These are phyloP conservation scores for Nesidiocoris tenuis DNA, from an alignment of 2,888 invertebrate species.

Conservation along the genomic window DNA sequence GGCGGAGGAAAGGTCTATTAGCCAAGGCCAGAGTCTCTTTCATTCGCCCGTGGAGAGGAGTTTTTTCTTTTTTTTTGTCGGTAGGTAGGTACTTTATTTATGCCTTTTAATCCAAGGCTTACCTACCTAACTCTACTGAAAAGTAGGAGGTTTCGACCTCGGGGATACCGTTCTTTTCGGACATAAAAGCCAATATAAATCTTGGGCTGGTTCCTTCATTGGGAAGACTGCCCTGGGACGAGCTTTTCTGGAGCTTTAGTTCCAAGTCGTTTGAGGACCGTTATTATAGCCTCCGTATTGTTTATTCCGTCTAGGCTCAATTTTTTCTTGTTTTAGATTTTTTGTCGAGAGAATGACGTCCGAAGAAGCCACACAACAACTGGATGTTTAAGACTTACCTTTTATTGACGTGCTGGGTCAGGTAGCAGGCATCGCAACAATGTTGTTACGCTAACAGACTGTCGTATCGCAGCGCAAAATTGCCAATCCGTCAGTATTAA, in stretches of 20 bases:
- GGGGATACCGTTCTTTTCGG: constrained; percentile 22
- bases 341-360: too few species aligned
- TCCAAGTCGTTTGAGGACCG: constrained; percentile 11
- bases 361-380: too few species aligned
- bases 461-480: too few species aligned
- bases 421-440: too few species aligned
- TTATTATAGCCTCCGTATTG: constrained; percentile 20
- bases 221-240: constrained; percentile 23
- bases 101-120: constrained; percentile 39
- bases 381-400: too few species aligned
- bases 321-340: too few species aligned
- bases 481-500: too few species aligned
- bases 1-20: constrained; percentile 32
- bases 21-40: constrained; percentile 23
- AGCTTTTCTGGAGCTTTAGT: constrained; percentile 1
- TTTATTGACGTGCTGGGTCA: too few species aligned
- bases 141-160: constrained; percentile 8
- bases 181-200: constrained; percentile 49
- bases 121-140: constrained; percentile 1
- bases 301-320: too few species aligned
- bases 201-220: constrained; percentile 44
- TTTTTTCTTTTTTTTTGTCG: constrained; percentile 27
- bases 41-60: background rate
- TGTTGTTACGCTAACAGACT: too few species aligned
- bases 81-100: constrained; percentile 43